These are phyloP conservation scores for Callosobruchus maculatus DNA, from an alignment of 2,888 invertebrate genomes.

Conservation along the genomic window DNA sequence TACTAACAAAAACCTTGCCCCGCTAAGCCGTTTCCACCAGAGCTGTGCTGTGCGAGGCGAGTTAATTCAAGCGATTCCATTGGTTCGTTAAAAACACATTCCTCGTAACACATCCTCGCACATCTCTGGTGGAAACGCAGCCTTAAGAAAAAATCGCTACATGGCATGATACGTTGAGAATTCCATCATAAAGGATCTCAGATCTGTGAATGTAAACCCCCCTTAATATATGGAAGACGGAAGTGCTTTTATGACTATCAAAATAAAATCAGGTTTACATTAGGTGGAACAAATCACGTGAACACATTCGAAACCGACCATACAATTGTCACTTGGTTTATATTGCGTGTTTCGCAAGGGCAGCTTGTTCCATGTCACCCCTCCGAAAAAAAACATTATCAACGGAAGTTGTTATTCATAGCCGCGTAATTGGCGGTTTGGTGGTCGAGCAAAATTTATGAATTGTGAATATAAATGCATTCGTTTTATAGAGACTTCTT, in stretches of 20 bases:
- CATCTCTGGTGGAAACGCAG: too few relatives aligned
- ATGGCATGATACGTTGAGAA: too few relatives aligned
- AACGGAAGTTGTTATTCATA: conserved; percentile 37
- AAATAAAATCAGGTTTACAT: neutral
- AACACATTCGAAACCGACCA: neutral
- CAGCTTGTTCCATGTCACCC: neutral
- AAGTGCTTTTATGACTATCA: neutral
- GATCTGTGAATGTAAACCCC: neutral
- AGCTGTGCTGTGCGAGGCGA: too few relatives aligned
- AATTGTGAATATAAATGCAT: neutral
- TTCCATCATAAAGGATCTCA: too few relatives aligned
- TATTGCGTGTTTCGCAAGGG: neutral
- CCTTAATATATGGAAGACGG: neutral
- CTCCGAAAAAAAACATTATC: conserved; percentile 28
- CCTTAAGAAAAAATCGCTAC: too few relatives aligned
- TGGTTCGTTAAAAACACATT: too few relatives aligned
- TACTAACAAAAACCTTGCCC: too few relatives aligned
- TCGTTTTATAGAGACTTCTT: too few relatives aligned
- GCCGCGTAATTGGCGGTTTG: conserved; percentile 35
- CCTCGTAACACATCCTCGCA: too few relatives aligned
- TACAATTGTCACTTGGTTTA: neutral
- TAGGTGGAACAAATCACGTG: neutral
- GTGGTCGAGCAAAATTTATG: neutral
- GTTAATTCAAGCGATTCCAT: too few relatives aligned
- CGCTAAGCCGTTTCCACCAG: too few relatives aligned